Evolutionary conservation across 2,797 vertebrate genomes (phyloP).

Genomic region (Coracias cyanogaster): DNA sequence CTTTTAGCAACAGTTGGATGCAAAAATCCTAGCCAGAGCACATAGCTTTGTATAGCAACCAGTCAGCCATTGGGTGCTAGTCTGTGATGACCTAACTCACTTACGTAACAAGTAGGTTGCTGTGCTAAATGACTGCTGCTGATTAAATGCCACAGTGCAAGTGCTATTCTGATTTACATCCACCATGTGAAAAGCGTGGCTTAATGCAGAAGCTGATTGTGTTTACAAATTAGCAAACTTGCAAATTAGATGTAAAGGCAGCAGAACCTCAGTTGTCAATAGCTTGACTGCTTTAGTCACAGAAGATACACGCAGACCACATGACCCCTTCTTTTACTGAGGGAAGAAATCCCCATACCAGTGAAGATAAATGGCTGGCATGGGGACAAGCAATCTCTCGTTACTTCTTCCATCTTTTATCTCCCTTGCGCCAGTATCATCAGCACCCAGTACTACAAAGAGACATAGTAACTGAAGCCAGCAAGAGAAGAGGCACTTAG

Average conservation of each 20-base stretch:
- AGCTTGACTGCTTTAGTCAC: not conserved
- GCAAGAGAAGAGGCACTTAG: not conserved
- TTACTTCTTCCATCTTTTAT: not conserved
- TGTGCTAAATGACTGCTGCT: conserved; percentile 38
- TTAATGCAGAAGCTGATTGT: not conserved
- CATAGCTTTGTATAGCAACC: not conserved
- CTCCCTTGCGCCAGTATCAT: not conserved
- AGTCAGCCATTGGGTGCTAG: conserved; percentile 19
- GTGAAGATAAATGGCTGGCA: not conserved
- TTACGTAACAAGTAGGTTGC: conserved; percentile 55
- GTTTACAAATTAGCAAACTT: not conserved
- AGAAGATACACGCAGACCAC: not conserved
- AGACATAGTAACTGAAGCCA: not conserved
- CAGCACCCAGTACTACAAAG: not conserved
- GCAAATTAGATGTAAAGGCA: not conserved
- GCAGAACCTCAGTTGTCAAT: not conserved
- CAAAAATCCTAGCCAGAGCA: conserved; percentile 3
- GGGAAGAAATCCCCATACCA: not conserved
- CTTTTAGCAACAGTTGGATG: not conserved
- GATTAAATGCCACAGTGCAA: conserved; percentile 60
- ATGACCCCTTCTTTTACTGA: not conserved
- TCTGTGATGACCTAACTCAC: conserved; percentile 41
- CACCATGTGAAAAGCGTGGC: not conserved
- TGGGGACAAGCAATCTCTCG: not conserved
- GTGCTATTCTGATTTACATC: conserved; percentile 66